phyloP scores from a whole-genome alignment of 2,113 vertebrate genomes.

The Serinus canaria region DNA sequence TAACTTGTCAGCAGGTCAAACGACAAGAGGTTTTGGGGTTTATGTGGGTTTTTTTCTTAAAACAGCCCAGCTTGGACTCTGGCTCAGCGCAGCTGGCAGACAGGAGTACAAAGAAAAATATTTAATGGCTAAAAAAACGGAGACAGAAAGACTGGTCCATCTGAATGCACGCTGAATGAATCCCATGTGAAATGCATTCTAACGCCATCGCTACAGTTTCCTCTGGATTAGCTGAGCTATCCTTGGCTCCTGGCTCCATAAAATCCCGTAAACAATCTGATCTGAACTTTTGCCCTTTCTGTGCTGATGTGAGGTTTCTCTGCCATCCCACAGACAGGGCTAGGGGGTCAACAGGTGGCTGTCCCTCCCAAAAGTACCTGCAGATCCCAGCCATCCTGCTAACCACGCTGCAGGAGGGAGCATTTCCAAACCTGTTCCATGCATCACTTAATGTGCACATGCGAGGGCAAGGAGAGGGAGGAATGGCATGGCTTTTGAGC shows the following conservation, averaged over 20 bases:
- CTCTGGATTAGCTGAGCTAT: conserved; percentile 57
- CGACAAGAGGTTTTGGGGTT: background rate
- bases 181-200: conserved; percentile 55
- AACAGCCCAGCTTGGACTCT: conserved; percentile 20
- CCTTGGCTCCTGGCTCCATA: conserved; percentile 41
- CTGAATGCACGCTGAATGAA: background rate
- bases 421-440: background rate
- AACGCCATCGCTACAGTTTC: conserved; percentile 52
- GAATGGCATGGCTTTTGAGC: background rate
- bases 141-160: conserved; percentile 67
- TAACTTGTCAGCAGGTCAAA: background rate
- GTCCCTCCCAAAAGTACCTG: background rate
- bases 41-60: background rate
- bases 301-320: background rate
- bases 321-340: background rate
- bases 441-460: background rate
- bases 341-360: conserved; percentile 28
- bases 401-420: background rate
- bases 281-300: conserved; percentile 64
- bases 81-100: conserved; percentile 41
- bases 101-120: conserved; percentile 53
- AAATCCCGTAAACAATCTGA: conserved; percentile 51
- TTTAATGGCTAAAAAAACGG: conserved; percentile 59
- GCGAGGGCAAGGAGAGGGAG: background rate
- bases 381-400: background rate